Base-by-base conservation (phyloP, 1,140 invertebrate genomes). In the Trachymyrmex septentrionalis region DNA sequence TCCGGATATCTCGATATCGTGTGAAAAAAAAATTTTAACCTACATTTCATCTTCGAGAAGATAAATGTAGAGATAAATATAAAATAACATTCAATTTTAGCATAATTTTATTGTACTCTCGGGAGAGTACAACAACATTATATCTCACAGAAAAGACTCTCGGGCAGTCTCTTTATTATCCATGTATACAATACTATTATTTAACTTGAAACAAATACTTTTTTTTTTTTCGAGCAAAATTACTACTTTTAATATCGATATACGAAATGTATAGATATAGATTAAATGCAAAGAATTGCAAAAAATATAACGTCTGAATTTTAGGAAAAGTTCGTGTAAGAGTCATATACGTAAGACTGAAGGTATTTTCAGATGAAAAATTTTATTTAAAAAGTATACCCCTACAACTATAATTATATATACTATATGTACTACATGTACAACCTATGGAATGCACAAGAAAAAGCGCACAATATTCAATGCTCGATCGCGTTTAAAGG, bases 1-100 rank as follows among this genome's bases (percentile, higher is more conserved):
- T 91, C 91, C 90, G 89, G 81, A 93, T 92, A 89, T 72, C 1
- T 72, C 21, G n/a, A 55, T n/a, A 67, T 16, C 30, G n/a, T n/a
- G 21, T 66, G 21, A 38, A 82, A 44, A 44, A 1, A 44, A 9
- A 44, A 72, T 53, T 30, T 21, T 61, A 59, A 1, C 5, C 10
- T 19, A 10, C 6, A 71, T 34, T 71, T 67, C 7, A 69, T 63
- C n/a, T 21, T 69, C 12, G 16, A 16, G n/a, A 53, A 30, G 6
- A 30, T 64, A 34, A 16, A 38, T 0, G 5, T 3, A 44, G n/a
- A 38, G 4, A 69, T 24, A 53, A 38, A 30, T 71, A 50, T 27
- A 10, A 66, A 4, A 34, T 72, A 72, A 9, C 24, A 82, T 21
- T 19, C 48, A 19, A 44, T 3, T 38, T 57, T 27, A 55, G 50